Evolutionary conservation across 2,888 invertebrate genomes (phyloP).

Genomic region (Patella caerulea): DNA sequence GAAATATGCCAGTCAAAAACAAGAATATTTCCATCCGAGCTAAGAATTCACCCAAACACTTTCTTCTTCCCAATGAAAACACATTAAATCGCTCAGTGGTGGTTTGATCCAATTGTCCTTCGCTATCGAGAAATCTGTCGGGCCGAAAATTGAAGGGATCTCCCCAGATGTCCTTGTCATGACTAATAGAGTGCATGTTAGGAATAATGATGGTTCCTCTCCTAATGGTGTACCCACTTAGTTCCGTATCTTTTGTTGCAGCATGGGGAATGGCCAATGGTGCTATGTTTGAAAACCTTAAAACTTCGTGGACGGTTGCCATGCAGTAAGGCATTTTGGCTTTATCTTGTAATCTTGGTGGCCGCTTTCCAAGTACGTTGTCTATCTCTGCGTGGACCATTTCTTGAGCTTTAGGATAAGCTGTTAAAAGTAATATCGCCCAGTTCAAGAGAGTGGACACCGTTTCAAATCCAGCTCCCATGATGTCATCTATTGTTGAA

Average conservation of each 20-base stretch:
- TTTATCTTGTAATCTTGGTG: constrained; percentile 33
- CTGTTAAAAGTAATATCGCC: constrained; percentile 41
- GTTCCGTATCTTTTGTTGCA: constrained; percentile 33
- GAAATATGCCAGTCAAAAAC: constrained; percentile 43
- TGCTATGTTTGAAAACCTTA: constrained; percentile 37
- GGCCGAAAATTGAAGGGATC: constrained; percentile 36
- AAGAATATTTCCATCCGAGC: constrained; percentile 51
- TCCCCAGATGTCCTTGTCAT: constrained; percentile 33
- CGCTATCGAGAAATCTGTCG: constrained; percentile 26
- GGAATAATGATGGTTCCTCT: constrained; percentile 37
- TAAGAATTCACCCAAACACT: constrained; percentile 56
- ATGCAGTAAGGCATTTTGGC: constrained; percentile 39
- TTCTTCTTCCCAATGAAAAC: constrained; percentile 48
- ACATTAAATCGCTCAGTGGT: constrained; percentile 36
- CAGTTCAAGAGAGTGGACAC: constrained; percentile 42
- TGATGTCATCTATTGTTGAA: constrained; percentile 39
- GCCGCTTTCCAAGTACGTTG: constrained; percentile 36
- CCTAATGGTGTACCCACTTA: constrained; percentile 33
- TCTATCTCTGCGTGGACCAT: constrained; percentile 51
- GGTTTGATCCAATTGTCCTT: constrained; percentile 19
- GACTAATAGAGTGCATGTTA: constrained; percentile 27
- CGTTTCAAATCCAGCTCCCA: constrained; percentile 54
- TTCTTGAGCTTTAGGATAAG: constrained; percentile 40
- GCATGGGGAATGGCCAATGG: constrained; percentile 50
- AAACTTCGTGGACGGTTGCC: constrained; percentile 45